Evolutionary conservation across 2,797 vertebrate genomes (phyloP), one percentile per base, ranked within the genome.

Genomic region (Periophthalmus magnuspinnatus): DNA sequence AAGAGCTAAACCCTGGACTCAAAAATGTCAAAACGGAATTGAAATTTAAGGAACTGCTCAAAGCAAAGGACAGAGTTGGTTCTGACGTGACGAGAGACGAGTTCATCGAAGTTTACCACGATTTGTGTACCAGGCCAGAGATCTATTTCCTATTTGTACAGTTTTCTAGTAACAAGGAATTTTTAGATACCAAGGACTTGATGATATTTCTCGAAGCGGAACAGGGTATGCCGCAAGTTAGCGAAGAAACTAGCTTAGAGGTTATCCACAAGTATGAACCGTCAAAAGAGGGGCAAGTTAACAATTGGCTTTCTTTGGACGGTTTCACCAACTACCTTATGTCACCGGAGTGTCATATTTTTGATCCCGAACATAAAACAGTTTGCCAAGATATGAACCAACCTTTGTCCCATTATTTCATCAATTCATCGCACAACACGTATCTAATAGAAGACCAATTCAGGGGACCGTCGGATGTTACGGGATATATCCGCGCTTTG

Each of bases 151-250:
- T 99, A 76, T 94, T 99, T 86, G 98, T 99, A 89, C 98, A 99
- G 91, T 99, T 99, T 92, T 99, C 98, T 68, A 99, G 98, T 92
- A 99, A 98, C 96, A 99, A 99, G 89, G 98, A 99, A 85, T 98
- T 95, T 87, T 91, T 99, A 56, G 97, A 99, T 82, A 95, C 94
- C 67, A 99, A 98, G 94, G 98, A 99, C 87, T 94, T 99, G 70
- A 97, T 97, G 96, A 99, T 98, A 91, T 99, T 99, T 92, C 92
- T 99, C 73, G 98, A 99, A 88, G 98, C 98, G 36, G 98, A 99
- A 77, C 98, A 99, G 87, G 98, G 98, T 73, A 96, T 98, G 94
- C 96, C 96, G 62, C 95, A 98, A 32, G 95, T 98, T 74, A 98
- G 95, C 6, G 98, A 99, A 87, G 95, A 98, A 85, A 96, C 95